Base-by-base conservation (phyloP, 2,797 vertebrate genomes). In the Poecilia velifera region DNA sequence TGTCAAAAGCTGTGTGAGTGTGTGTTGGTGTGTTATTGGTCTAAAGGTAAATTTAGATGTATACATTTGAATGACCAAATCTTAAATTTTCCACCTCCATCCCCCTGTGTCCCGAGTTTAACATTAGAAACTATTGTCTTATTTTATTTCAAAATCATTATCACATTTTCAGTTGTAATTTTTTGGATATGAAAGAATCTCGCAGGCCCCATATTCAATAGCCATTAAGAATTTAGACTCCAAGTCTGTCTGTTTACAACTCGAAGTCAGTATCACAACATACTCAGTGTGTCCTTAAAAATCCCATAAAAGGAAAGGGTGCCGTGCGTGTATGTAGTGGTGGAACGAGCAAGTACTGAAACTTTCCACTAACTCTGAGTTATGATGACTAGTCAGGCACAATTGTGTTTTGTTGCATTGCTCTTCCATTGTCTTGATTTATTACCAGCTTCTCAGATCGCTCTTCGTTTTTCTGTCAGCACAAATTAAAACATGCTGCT, bases 1-100 rank as follows among this genome's bases (percentile, higher is more conserved):
- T 87, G 98, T 99, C 73, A 99, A 99, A 92, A 99, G 98, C 95
- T 98, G 97, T 64, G 98, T 99, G 95, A 98, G 89, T 82, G 75
- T 88, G 25, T 25, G 72, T 28, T 71, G 62, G 73, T 87, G 28
- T 41, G 72, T 45, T 62, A 62, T 22, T 20, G 84, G 82, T 79
- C 68, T 79, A 83, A 90, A 89, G 80, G 76, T 76, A 55, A 4
- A 57, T 45, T 78, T 71, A 18, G 31, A 55, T 75, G 45, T 71
- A 74, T 39, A 81, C 81, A 68, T 72, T 77, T 71, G 12, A 70
- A 46, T 51, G 41, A 59, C n/a, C 57, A 71, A 20, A 68, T 41
- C 41, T 25, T 1, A 43, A 25, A 43, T 68, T 9, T 41, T 68
- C 20, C 36, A 41, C 68, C 8, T 28, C 39, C 39, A 28, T 13